These are phyloP conservation scores for Astreopora myriophthalma DNA, from an alignment of 64 coral and sea anemone species.

Conservation along the genomic window DNA sequence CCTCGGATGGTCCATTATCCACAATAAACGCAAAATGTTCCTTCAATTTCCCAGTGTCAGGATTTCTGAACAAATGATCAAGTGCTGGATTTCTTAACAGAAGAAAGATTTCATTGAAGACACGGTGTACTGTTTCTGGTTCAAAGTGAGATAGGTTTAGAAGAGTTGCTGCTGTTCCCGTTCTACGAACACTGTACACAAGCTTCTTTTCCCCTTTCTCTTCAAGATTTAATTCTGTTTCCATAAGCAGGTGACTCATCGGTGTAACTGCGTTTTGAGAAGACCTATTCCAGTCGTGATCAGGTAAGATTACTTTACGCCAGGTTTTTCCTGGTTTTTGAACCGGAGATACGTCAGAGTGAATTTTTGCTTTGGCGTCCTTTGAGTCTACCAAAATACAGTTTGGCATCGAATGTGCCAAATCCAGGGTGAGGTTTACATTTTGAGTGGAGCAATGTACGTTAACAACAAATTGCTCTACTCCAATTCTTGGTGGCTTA, in stretches of 20 bases:
- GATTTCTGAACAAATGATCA: constrained; percentile 51
- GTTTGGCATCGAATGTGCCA: background rate
- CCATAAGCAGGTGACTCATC: constrained; percentile 46
- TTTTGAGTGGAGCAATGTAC: constrained; percentile 60
- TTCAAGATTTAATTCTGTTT: constrained; percentile 35
- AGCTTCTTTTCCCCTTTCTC: background rate
- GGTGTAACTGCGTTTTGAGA: background rate
- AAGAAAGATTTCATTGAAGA: constrained; percentile 52
- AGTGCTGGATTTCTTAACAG: constrained; percentile 38
- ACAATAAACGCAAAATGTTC: constrained; percentile 74
- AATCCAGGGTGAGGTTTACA: constrained; percentile 18
- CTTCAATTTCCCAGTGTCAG: constrained; percentile 29
- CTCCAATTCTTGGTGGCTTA: constrained; percentile 34
- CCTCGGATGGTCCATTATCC: constrained; percentile 60
- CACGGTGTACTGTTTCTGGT: constrained; percentile 39
- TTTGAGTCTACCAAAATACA: background rate
- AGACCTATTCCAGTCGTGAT: background rate
- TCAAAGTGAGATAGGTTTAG: constrained; percentile 39
- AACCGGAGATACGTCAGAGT: background rate
- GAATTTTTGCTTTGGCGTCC: background rate
- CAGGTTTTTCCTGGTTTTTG: background rate
- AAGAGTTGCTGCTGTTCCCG: constrained; percentile 35
- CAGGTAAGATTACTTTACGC: background rate
- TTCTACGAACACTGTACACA: background rate
- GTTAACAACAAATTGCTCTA: constrained; percentile 56